Evolutionary conservation across 2,113 vertebrate species (phyloP).

Genomic region (Pionites leucogaster): DNA sequence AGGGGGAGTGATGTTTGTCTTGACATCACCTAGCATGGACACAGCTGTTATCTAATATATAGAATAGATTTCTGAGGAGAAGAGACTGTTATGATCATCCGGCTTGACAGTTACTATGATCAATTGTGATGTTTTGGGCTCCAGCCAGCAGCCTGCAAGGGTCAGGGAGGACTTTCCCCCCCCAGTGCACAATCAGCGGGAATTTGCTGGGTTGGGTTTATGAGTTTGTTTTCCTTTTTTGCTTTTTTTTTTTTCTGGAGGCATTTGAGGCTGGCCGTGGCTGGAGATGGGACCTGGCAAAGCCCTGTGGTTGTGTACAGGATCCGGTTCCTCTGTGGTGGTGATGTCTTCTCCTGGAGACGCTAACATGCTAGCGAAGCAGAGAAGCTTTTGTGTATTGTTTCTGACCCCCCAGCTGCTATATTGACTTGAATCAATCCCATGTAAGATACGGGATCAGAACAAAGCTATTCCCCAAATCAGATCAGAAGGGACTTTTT

Average conservation of each 20-base stretch:
- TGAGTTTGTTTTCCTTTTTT: neutral
- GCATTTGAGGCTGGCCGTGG: neutral
- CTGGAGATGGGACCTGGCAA: neutral
- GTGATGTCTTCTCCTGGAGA: neutral
- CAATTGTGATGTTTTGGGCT: neutral
- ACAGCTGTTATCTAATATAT: neutral
- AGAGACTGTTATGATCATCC: neutral
- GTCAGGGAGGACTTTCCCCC: neutral
- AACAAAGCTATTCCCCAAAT: neutral
- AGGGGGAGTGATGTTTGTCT: neutral
- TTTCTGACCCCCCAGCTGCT: neutral
- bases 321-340: rapidly evolving
- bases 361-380: neutral
- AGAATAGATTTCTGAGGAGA: neutral
- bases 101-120: neutral
- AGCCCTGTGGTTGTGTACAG: rapidly evolving
- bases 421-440: neutral
- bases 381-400: neutral
- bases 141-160: neutral
- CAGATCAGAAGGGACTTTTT: neutral
- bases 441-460: neutral
- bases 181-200: neutral
- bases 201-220: neutral
- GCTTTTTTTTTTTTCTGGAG: neutral
- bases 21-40: neutral